Evolutionary conservation across 2,888 invertebrate species (phyloP).

Genomic region (Neuroscelio doddi): DNA sequence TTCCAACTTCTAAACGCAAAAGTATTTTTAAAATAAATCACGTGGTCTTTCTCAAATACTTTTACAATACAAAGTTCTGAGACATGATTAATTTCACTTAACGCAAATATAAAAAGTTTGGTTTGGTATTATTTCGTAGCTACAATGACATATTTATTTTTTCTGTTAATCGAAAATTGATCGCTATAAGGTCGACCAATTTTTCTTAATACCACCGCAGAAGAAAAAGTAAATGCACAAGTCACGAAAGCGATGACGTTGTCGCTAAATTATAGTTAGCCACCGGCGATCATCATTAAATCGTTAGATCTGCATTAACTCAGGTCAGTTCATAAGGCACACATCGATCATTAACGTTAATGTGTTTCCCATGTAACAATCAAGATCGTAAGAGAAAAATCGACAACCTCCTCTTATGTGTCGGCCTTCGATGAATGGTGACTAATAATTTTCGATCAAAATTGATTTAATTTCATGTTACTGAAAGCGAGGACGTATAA

Average conservation of each 20-base stretch:
- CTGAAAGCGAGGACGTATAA: constrained; percentile 10
- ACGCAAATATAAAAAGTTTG: too few species aligned
- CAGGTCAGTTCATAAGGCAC: constrained; percentile 58
- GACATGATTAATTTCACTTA: too few species aligned
- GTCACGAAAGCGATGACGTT: constrained; percentile 59
- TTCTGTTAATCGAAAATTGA: constrained; percentile 11
- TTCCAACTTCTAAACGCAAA: too few species aligned
- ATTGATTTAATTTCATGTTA: constrained; percentile 28
- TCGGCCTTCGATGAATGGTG: constrained; percentile 14
- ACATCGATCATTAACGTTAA: constrained; percentile 65
- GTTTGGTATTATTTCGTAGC: too few species aligned
- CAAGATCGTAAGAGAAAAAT: constrained; percentile 23
- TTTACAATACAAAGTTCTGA: too few species aligned
- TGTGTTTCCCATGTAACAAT: constrained; percentile 59
- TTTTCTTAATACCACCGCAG: constrained; percentile 23
- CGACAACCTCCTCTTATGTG: constrained; percentile 16
- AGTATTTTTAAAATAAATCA: too few species aligned
- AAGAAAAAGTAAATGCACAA: constrained; percentile 49
- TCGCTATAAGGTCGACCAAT: constrained; percentile 2
- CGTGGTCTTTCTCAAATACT: too few species aligned
- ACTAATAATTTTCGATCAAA: constrained; percentile 27
- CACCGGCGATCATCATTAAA: constrained; percentile 65
- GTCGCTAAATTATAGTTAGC: constrained; percentile 59
- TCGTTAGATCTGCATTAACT: constrained; percentile 68
- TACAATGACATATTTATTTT: too few species aligned